Conservation (phyloP, 2,888 invertebrate genomes). For the Operophtera brumata region DNA sequence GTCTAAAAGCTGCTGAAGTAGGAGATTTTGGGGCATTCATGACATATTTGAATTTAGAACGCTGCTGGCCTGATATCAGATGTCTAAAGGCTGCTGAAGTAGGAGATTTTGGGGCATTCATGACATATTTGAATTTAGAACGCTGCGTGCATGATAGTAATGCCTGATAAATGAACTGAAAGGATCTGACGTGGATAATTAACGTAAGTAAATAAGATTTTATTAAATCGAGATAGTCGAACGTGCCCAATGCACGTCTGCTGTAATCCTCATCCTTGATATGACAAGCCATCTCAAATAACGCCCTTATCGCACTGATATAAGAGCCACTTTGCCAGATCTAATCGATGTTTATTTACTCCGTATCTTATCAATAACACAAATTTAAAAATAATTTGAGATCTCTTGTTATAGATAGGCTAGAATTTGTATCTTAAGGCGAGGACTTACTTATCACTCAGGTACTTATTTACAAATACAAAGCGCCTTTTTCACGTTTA, state of each 20-base stretch:
- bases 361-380: slow-evolving; percentile 27
- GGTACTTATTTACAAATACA: too few relatives aligned
- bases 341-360: slow-evolving; percentile 23
- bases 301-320: slow-evolving; percentile 15
- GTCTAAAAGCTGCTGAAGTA: too few relatives aligned
- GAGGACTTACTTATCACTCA: too few relatives aligned
- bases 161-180: too few relatives aligned
- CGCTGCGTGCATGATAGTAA: too few relatives aligned
- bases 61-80: too few relatives aligned
- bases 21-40: too few relatives aligned
- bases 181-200: background rate
- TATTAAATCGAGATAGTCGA: background rate
- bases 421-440: slow-evolving; percentile 41
- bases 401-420: slow-evolving; percentile 22
- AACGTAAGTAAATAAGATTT: background rate
- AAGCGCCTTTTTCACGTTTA: too few relatives aligned
- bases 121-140: too few relatives aligned
- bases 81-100: too few relatives aligned
- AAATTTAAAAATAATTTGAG: slow-evolving; percentile 30
- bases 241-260: slow-evolving; percentile 16
- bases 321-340: slow-evolving; percentile 21
- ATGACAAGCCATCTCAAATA: slow-evolving; percentile 7
- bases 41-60: too few relatives aligned
- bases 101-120: too few relatives aligned
- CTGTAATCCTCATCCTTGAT: slow-evolving; percentile 2